Percentiles rank a stretch among this genome's conserved stretches.
Conservation (phyloP, 2,113 vertebrate genomes). For the Polyodon spathula region DNA sequence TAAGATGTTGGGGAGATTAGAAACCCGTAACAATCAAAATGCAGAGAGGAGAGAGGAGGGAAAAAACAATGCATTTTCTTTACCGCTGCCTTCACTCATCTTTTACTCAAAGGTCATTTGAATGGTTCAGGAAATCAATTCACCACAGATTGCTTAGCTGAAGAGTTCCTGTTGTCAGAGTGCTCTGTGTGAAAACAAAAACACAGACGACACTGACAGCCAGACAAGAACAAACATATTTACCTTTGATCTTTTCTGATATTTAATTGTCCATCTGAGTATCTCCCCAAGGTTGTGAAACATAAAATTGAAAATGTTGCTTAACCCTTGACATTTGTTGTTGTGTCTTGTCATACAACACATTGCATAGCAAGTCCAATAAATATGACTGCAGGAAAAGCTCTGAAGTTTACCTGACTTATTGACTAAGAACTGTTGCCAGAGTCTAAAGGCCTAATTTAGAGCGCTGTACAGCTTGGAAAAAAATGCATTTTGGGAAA, state of each 20-base stretch:
- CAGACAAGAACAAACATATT: neutral
- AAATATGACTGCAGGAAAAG: no score
- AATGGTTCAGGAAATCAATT: constrained; percentile 2
- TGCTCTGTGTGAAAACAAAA: neutral
- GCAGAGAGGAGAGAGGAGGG: no score
- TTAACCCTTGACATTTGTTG: no score
- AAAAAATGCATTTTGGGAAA: no score
- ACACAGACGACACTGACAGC: constrained; percentile 3
- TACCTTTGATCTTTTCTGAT: neutral
- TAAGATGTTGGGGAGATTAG: no score
- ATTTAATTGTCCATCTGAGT: neutral
- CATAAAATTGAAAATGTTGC: neutral
- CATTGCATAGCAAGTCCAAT: no score
- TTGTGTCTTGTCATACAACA: no score
- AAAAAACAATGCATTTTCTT: neutral
- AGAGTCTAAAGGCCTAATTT: no score
- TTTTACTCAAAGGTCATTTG: constrained; percentile 1
- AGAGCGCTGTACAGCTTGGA: no score
- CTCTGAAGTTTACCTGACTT: no score
- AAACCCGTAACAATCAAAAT: no score
- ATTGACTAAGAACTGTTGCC: no score
- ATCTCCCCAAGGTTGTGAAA: neutral
- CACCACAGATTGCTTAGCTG: neutral
- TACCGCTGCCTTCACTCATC: neutral
- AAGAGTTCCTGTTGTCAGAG: constrained; percentile 1